A percentile compares a stretch with the other conserved stretches of the same genome.
phyloP scores from a whole-genome alignment of 1,140 invertebrate genomes.

The Eupristina koningsbergeri region DNA sequence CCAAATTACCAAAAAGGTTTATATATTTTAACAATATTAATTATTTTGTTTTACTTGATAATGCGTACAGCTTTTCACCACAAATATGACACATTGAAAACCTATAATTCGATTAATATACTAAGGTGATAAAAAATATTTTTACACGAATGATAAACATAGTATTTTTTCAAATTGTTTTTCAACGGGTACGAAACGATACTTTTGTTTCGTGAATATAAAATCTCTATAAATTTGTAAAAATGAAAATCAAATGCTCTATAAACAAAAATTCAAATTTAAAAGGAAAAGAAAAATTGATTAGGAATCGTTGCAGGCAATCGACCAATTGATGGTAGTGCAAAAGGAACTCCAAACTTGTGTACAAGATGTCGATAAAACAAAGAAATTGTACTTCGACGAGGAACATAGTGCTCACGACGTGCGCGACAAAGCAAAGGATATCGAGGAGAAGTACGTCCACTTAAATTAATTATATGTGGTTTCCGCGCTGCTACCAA shows the following conservation, averaged over 20 bases:
- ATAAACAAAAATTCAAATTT: background rate
- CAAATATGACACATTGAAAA: no score
- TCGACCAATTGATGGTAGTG: constrained; percentile 87
- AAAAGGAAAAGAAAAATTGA: background rate
- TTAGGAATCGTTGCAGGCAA: constrained; percentile 76
- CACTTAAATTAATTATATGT: background rate
- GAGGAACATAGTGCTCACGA: constrained; percentile 96
- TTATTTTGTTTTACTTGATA: no score
- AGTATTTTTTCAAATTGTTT: no score
- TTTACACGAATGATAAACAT: no score
- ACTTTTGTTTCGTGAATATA: no score
- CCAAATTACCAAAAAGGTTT: constrained; percentile 89
- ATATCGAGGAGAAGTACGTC: constrained; percentile 95
- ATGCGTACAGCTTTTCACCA: no score
- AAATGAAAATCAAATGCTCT: no score
- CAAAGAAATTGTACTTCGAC: constrained; percentile 95
- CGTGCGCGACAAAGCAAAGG: constrained; percentile 93
- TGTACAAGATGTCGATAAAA: constrained; percentile 93
- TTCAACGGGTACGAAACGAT: no score
- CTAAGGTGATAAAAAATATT: no score
- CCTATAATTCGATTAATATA: no score
- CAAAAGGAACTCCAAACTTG: constrained; percentile 92
- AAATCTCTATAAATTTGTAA: no score
- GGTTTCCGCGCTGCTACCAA: no score
- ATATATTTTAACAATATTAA: background rate